Percentiles rank a stretch among this genome's conserved stretches.
These are phyloP conservation scores for Chlorospingus flavigularis DNA, from an alignment of 2,797 vertebrate species.

Conservation along the genomic window DNA sequence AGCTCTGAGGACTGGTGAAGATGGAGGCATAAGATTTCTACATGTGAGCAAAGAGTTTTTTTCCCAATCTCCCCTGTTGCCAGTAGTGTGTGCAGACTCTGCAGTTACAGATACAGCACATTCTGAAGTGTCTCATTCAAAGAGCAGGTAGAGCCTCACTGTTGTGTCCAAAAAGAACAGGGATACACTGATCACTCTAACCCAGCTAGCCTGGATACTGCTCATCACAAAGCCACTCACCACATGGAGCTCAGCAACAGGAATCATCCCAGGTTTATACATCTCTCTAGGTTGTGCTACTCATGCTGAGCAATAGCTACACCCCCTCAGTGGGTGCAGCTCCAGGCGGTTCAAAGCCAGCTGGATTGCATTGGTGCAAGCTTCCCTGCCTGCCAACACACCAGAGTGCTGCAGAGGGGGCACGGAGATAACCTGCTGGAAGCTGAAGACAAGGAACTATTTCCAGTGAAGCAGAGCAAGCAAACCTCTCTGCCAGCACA, in stretches of 20 bases:
- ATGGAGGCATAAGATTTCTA: background rate
- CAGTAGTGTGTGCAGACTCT: background rate
- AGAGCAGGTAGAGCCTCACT: background rate
- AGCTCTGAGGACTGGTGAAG: background rate
- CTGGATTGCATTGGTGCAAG: background rate
- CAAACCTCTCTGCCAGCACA: background rate
- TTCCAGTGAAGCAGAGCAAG: background rate
- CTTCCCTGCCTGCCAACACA: background rate
- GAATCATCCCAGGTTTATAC: background rate
- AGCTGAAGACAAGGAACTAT: background rate
- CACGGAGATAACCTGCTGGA: background rate
- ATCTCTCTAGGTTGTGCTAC: background rate
- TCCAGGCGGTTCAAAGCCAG: background rate
- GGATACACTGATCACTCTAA: background rate
- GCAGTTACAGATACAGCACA: background rate
- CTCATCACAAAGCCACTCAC: background rate
- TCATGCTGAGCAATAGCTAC: background rate
- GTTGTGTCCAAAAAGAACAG: background rate
- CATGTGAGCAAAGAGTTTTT: background rate
- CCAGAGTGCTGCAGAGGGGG: background rate
- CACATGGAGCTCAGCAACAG: background rate
- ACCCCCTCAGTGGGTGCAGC: background rate
- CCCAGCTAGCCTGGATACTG: background rate
- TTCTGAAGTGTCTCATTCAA: background rate
- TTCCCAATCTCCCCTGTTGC: background rate